phyloP scores from a whole-genome alignment of 2,797 vertebrate species.

The Spheniscus humboldti region DNA sequence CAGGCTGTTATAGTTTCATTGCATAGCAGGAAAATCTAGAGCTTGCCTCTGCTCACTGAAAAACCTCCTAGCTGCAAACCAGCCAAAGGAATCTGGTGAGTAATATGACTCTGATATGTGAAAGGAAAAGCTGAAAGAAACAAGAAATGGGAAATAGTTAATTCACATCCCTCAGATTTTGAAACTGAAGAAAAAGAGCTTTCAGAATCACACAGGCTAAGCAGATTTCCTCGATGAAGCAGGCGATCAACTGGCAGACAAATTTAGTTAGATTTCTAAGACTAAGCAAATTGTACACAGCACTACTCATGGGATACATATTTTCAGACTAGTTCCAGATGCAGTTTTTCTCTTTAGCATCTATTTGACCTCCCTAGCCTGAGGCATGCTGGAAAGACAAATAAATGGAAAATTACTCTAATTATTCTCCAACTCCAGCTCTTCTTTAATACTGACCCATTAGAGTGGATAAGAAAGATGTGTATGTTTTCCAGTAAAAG shows the following conservation, averaged over 20 bases:
- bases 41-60: not conserved
- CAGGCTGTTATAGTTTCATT: not conserved
- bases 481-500: not conserved
- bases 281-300: slow-evolving; percentile 22
- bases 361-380: slow-evolving; percentile 21
- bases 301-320: not conserved
- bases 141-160: slow-evolving; percentile 18
- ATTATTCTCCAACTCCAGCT: slow-evolving; percentile 31
- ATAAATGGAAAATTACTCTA: slow-evolving; percentile 23
- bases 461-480: not conserved
- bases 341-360: slow-evolving; percentile 4
- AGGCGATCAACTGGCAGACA: slow-evolving; percentile 26
- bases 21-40: not conserved
- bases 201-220: not conserved
- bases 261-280: slow-evolving; percentile 2
- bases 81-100: slow-evolving; percentile 20
- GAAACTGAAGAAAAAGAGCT: not conserved
- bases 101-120: not conserved
- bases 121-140: slow-evolving; percentile 45
- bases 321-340: slow-evolving; percentile 39
- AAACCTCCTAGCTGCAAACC: not conserved
- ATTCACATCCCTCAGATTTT: not conserved
- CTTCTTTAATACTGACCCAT: not conserved
- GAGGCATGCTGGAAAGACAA: not conserved
- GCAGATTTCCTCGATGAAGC: slow-evolving; percentile 33